Base-by-base conservation (phyloP, 2,888 invertebrate genomes). In the Heliconius sara region DNA sequence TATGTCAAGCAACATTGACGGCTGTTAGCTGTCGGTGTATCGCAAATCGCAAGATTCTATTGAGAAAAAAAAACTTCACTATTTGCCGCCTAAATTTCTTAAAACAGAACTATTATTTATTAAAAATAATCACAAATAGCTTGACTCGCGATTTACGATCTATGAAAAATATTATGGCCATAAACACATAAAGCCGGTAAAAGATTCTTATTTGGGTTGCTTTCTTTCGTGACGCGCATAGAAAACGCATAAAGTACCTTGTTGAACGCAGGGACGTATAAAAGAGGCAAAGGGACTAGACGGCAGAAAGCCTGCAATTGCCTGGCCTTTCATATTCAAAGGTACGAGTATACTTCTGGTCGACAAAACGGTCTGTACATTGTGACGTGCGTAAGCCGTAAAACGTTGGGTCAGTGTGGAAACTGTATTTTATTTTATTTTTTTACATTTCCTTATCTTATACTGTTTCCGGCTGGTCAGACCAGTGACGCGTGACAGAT, bases 241-340 rank as follows among this genome's bases (percentile, higher is more conserved):
- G 79, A 80, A 80, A 80, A 77, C 79, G 73, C 63, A 77, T 80
- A 77, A 77, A 80, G 74, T 75, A 78, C 74, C 78, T 74, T 30
- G 63, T 77, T 80, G 73, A 74, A 73, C 63, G 60, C 63, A 73
- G 73, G 60, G n/a, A 57, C 39, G 67, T 77, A 74, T 78, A 65
- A 74, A 80, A 78, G 80, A 74, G 74, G 77, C 57, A 63, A 74
- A 78, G 63, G 78, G 74, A 67, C 77, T 68, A 47, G 74, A 65
- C 68, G 68, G 74, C 63, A 80, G 73, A 80, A 78, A 77, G 74
- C 77, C 52, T 80, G 73, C 74, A 80, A 80, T 78, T 78, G 78
- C 74, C 77, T 80, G 74, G 39, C 77, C 70, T 80, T 80, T 80
- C 78, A 78, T 52, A 77, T 77, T 74, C 74, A 77, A 63, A 80